Evolutionary conservation across 1,140 invertebrate species (phyloP).

Genomic region (Rhizoglyphus robini): DNA sequence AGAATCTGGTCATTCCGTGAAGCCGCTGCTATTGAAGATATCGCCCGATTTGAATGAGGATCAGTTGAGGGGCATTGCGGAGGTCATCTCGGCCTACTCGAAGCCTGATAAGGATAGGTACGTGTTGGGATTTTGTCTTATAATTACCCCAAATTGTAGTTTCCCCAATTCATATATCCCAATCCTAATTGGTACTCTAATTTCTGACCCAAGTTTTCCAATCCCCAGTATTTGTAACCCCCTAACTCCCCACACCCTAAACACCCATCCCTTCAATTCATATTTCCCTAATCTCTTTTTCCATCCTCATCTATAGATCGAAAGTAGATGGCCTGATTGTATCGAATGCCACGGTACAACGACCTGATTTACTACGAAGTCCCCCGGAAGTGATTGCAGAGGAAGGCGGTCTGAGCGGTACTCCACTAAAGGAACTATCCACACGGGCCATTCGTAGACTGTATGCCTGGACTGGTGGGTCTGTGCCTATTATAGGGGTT

Average conservation of each 20-base stretch:
- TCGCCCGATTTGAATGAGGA: conserved; percentile 70
- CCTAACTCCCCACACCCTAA: no score
- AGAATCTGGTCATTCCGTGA: conserved; percentile 25
- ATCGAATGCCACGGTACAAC: conserved; percentile 74
- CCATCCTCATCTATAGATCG: no score
- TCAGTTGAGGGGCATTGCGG: conserved; percentile 68
- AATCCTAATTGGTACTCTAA: no score
- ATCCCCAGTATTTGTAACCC: no score
- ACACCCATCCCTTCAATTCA: no score
- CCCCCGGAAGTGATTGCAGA: conserved; percentile 39
- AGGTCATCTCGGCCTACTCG: conserved; percentile 35
- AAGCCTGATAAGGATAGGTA: neutral
- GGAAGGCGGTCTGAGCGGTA: conserved; percentile 76
- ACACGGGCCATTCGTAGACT: conserved; percentile 74
- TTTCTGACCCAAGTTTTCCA: no score
- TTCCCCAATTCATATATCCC: no score
- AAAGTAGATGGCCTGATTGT: conserved; percentile 84
- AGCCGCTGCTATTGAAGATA: conserved; percentile 64
- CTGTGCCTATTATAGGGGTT: conserved; percentile 60
- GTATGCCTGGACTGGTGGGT: conserved; percentile 56
- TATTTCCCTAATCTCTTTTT: no score
- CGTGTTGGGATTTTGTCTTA: no score
- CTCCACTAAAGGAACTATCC: conserved; percentile 61
- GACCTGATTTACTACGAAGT: conserved; percentile 42
- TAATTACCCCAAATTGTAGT: no score